Conservation (phyloP, 2,797 vertebrate species). For the Cynopterus sphinx region DNA sequence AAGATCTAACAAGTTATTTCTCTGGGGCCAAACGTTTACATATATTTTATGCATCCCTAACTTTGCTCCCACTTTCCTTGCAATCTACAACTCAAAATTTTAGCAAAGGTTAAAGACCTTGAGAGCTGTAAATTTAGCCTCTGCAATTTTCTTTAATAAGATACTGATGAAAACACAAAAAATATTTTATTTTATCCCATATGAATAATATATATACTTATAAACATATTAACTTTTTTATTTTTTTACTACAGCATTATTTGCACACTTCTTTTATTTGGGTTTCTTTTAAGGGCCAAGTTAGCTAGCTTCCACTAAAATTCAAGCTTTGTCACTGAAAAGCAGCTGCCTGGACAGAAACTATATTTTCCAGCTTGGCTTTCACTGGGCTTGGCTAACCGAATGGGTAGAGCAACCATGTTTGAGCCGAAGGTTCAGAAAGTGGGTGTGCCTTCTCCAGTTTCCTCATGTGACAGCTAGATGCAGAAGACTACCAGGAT, state of each 20-base stretch:
- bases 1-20: conserved; percentile 16
- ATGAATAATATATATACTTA: neutral
- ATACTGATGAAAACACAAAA: neutral
- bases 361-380: conserved; percentile 9
- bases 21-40: neutral
- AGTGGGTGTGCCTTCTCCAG: neutral
- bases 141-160: neutral
- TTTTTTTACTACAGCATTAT: neutral
- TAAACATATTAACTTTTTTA: neutral
- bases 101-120: conserved; percentile 23
- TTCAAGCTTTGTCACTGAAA: neutral
- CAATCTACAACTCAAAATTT: conserved; percentile 43
- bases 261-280: neutral
- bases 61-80: neutral
- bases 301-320: neutral
- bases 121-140: conserved; percentile 23
- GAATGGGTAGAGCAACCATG: neutral
- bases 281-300: neutral
- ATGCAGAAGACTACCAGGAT: neutral
- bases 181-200: neutral
- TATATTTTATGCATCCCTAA: conserved; percentile 18
- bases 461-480: neutral
- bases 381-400: neutral
- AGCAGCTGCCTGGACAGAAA: neutral
- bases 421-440: neutral